phyloP scores from a whole-genome alignment of 2,888 invertebrate genomes.

The Cerastis rubricosa region DNA sequence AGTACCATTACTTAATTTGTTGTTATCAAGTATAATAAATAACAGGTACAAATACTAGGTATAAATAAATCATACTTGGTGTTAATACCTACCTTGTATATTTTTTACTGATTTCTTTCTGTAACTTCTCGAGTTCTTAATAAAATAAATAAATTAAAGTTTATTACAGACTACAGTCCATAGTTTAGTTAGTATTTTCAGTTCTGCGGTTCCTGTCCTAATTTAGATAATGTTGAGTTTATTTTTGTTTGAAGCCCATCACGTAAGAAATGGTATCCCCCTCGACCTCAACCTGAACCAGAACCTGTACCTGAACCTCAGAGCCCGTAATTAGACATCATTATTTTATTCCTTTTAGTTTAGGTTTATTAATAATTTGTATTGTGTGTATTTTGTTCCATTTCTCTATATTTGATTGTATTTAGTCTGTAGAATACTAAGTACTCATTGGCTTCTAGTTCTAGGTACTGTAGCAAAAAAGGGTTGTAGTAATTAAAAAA shows the following conservation, averaged over 20 bases:
- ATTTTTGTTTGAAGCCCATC: conserved; percentile 52
- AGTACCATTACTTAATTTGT: neutral
- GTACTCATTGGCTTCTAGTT: too few relatives aligned
- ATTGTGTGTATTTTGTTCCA: too few relatives aligned
- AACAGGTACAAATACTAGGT: neutral
- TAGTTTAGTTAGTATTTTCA: too few relatives aligned
- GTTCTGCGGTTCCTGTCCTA: conserved; percentile 39
- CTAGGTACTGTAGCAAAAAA: too few relatives aligned
- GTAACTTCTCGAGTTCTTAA: neutral
- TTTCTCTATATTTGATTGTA: too few relatives aligned
- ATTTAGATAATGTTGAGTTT: conserved; percentile 43
- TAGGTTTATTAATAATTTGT: conserved; percentile 8
- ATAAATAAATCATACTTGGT: neutral
- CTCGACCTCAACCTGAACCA: too few relatives aligned
- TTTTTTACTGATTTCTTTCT: neutral
- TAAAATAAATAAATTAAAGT: too few relatives aligned
- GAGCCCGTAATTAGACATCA: conserved; percentile 30
- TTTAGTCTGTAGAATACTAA: too few relatives aligned
- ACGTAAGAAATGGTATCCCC: conserved; percentile 1
- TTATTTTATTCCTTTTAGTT: conserved; percentile 23
- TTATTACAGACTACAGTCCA: too few relatives aligned
- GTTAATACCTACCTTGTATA: neutral
- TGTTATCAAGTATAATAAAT: conserved; percentile 13
- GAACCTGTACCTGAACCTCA: neutral
- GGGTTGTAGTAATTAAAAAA: too few relatives aligned